Conservation (phyloP, 1,140 invertebrate genomes). For the Propsilocerus akamusi region DNA sequence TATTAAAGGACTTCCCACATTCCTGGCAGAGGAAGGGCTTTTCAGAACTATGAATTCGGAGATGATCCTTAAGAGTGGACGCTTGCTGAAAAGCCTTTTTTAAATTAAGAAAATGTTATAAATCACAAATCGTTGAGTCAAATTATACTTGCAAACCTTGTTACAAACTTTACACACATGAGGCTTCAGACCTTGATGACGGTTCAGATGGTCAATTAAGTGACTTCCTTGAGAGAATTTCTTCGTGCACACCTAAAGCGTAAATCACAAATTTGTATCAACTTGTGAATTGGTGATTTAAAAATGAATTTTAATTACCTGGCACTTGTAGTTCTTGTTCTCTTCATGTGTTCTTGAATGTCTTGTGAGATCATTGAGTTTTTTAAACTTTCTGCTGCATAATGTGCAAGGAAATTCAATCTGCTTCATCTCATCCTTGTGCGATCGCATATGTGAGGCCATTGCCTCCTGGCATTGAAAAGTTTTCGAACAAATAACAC, state of each 20-base stretch:
- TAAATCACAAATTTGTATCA: no score
- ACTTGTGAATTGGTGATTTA: no score
- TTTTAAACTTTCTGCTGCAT: background rate
- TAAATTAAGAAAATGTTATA: background rate
- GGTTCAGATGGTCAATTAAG: background rate
- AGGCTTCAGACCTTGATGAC: background rate
- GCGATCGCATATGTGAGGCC: background rate
- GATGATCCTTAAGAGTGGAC: conserved; percentile 31
- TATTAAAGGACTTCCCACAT: conserved; percentile 42
- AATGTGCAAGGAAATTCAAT: background rate
- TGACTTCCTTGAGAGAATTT: background rate
- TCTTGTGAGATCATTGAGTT: background rate
- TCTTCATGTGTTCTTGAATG: background rate
- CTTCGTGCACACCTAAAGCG: background rate
- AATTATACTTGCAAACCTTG: no score
- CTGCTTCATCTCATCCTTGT: background rate
- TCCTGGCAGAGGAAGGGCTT: conserved; percentile 40
- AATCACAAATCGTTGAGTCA: no score
- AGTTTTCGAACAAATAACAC: background rate
- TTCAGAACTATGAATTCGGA: conserved; percentile 39
- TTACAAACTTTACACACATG: background rate
- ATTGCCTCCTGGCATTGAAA: background rate
- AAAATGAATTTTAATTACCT: no score
- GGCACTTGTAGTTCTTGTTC: background rate
- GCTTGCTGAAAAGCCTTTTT: conserved; percentile 25